Conservation (phyloP, 1,140 invertebrate genomes). For the Palaemon carinicauda region DNA sequence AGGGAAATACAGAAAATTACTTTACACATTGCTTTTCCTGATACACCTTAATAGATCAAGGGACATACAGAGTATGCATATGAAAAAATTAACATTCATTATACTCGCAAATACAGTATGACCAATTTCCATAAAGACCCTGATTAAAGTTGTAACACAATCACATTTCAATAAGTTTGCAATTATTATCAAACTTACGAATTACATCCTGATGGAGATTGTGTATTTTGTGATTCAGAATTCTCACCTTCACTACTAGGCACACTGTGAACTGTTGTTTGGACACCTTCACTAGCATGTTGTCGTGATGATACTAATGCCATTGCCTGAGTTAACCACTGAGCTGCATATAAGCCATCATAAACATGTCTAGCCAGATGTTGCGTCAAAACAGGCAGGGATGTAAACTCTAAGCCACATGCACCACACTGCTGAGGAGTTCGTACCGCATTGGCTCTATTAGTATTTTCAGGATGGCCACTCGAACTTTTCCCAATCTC, state of each 20-base stretch:
- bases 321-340: conserved; percentile 52
- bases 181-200: no score
- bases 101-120: background rate
- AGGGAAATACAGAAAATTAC: no score
- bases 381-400: conserved; percentile 23
- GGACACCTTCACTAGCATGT: background rate
- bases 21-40: no score
- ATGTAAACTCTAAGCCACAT: conserved; percentile 42
- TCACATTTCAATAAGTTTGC: background rate
- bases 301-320: conserved; percentile 11
- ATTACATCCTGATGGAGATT: background rate
- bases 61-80: background rate
- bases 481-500: conserved; percentile 1
- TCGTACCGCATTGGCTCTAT: background rate
- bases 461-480: conserved; percentile 41
- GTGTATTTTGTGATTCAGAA: background rate
- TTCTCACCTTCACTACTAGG: background rate
- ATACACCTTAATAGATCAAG: no score
- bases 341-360: conserved; percentile 46
- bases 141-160: background rate
- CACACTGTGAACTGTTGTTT: background rate
- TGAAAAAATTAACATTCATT: background rate
- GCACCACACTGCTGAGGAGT: conserved; percentile 41
- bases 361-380: conserved; percentile 43
- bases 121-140: background rate